Evolutionary conservation across 2,888 invertebrate species (phyloP).

Genomic region (Sclerodermus sp.): DNA sequence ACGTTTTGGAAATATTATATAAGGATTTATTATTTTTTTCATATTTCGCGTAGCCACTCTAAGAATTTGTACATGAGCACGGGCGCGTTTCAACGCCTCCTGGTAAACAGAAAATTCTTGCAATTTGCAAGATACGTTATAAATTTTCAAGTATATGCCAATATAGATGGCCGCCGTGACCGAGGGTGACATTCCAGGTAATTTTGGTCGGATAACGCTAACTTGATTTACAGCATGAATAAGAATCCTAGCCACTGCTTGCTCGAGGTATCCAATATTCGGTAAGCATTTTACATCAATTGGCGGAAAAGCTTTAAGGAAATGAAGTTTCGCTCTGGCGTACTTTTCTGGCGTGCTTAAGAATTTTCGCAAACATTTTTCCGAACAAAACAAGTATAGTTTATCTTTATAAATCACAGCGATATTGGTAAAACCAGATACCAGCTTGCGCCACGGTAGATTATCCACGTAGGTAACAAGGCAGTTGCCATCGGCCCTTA

Average conservation of each 20-base stretch:
- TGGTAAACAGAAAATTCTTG: constrained; percentile 51
- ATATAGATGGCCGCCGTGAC: constrained; percentile 63
- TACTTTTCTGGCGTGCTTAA: constrained; percentile 60
- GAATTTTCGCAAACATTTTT: constrained; percentile 61
- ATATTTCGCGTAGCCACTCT: constrained; percentile 57
- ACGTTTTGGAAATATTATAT: constrained; percentile 27
- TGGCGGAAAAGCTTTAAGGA: constrained; percentile 53
- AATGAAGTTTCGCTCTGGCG: constrained; percentile 57
- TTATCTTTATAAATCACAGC: constrained; percentile 60
- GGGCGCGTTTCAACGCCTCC: constrained; percentile 53
- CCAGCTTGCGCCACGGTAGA: constrained; percentile 58
- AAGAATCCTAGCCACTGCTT: constrained; percentile 62
- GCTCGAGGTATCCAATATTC: constrained; percentile 65
- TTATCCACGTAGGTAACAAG: constrained; percentile 65
- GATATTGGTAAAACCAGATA: constrained; percentile 57
- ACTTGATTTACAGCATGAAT: constrained; percentile 62
- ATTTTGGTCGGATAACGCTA: constrained; percentile 63
- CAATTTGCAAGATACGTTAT: constrained; percentile 48
- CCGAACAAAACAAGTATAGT: constrained; percentile 63
- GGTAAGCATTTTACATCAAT: constrained; percentile 61
- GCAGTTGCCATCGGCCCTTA: constrained; percentile 64
- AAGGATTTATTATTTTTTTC: constrained; percentile 64
- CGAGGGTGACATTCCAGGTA: constrained; percentile 62
- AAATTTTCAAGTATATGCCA: constrained; percentile 63
- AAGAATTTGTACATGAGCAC: constrained; percentile 56